Evolutionary conservation across 2,888 invertebrate genomes (phyloP), one percentile per base, ranked within the genome.

Genomic region (Parasteatoda lunata): DNA sequence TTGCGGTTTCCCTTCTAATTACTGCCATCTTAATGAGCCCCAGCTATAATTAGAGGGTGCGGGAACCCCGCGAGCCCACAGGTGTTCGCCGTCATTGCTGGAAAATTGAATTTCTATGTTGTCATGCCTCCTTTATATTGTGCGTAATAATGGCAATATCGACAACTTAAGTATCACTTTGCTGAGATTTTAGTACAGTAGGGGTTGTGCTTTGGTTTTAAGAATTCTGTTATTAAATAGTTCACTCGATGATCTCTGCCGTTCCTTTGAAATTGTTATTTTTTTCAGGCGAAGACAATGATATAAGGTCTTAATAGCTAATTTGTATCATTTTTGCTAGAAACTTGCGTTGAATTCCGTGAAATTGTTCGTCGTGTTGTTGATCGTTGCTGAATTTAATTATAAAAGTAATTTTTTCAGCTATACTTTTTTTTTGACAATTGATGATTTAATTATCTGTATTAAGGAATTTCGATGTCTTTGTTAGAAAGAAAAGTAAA

Each of bases 11-110:
- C 47, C 65, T 30, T 65, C 70, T 87, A 87, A 87, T 82, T 77
- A 87, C 81, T 87, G 81, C 68, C 6, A 69, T 71, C 86, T 82
- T 87, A 87, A 80, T 81, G 84, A 88, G 84, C 52, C 76, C 66
- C 68, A 69, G 77, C 77, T 78, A 68, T 81, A 80, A 82, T 84
- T 84, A 80, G 70, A 88, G 84, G 84, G 77, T 84, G 84, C 81
- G 69, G 64, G 73, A 15, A 7, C 71, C 71, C 75, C 76, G 83
- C 52, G 15, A 52, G 49, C 52, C 77, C 77, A 81, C 88, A 80
- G 83, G 84, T 84, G 85, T 80, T 86, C 70, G 64, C 15, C 59
- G 7, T 11, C 11, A n/a, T 47, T 75, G 51, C n/a, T 9, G 68
- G 73, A 65, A 86, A 77, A 85, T 71, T 84, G 75, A 83, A 83